Base-by-base conservation (phyloP, 2,797 vertebrate genomes). In the Mormyrops attenuatus region DNA sequence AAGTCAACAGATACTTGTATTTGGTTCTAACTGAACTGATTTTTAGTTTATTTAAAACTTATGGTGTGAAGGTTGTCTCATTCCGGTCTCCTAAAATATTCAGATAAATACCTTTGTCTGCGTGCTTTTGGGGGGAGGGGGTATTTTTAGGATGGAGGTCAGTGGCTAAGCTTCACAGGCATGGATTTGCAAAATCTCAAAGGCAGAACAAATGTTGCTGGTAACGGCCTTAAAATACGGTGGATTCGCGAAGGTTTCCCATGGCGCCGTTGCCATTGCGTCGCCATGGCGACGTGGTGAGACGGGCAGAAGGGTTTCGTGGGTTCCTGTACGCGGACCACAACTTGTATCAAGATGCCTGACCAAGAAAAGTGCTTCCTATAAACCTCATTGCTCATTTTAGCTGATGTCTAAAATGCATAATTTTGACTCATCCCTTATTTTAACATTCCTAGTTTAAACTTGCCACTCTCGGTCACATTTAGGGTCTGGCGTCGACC, bases 201-300 rank as follows among this genome's bases (percentile, higher is more conserved):
- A 66, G 6, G 63, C 60, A 82, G 66, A 77, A 82, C 85, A 87
- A 87, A 57, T 55, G 85, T n/a, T 63, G 4, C 30, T 44, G 80
- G 82, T 63, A 1, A 69, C 88, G 82, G 73, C 84, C 63, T 86
- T 89, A 88, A 57, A 87, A 90, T 66, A 89, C 80, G 44, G 50
- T 5, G 73, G 88, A 90, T 91, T 90, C 88, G 90, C 47, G 26
- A 9, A 89, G 73, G 86, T 77, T 91, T 92, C 85, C 34, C 88
- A 38, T 52, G 52, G 84, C 89, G 84, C 86, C n/a, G 85, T 91
- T 91, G 87, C 89, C 5, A 90, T 88, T 63, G 9, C 17, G 91
- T 93, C 88, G 89, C 90, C 90, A 92, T 92, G 88, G 92, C 84
- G 91, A 92, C 91, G 85, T 73, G 89, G 60, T 49, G 66, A 92